Conservation (phyloP, 2,797 vertebrate genomes). For the Furcifer pardalis region DNA sequence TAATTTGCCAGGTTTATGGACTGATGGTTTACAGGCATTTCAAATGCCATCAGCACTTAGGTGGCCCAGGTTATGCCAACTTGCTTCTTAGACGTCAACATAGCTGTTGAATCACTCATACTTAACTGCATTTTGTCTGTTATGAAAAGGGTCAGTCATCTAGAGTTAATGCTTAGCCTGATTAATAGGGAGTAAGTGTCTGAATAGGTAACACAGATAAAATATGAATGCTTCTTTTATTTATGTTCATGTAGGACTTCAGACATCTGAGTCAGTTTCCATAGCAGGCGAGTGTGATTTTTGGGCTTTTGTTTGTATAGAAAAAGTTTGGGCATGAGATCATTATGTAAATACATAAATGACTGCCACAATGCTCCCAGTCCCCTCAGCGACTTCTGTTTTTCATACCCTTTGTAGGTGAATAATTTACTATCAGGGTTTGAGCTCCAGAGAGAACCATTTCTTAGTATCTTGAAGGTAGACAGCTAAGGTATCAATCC, state of each 20-base stretch:
- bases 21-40: neutral
- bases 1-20: slow-evolving; percentile 25
- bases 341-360: neutral
- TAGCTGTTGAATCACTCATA: slow-evolving; percentile 48
- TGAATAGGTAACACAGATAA: slow-evolving; percentile 50
- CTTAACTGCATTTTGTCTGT: slow-evolving; percentile 13
- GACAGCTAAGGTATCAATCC: neutral
- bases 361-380: neutral
- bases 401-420: slow-evolving; percentile 18
- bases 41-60: slow-evolving; percentile 12
- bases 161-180: slow-evolving; percentile 45
- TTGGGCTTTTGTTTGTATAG: slow-evolving; percentile 29
- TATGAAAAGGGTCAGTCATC: slow-evolving; percentile 47
- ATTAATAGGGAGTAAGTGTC: slow-evolving; percentile 48
- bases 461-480: neutral
- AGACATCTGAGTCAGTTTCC: slow-evolving; percentile 55
- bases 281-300: neutral
- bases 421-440: slow-evolving; percentile 3
- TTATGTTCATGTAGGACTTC: slow-evolving; percentile 52
- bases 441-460: neutral
- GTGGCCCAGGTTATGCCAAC: slow-evolving; percentile 33
- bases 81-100: slow-evolving; percentile 28
- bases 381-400: neutral
- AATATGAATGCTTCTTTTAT: slow-evolving; percentile 37
- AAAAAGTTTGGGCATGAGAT: slow-evolving; percentile 35